Conservation (phyloP, 2,113 vertebrate species). For the Serilophus lunatus region DNA sequence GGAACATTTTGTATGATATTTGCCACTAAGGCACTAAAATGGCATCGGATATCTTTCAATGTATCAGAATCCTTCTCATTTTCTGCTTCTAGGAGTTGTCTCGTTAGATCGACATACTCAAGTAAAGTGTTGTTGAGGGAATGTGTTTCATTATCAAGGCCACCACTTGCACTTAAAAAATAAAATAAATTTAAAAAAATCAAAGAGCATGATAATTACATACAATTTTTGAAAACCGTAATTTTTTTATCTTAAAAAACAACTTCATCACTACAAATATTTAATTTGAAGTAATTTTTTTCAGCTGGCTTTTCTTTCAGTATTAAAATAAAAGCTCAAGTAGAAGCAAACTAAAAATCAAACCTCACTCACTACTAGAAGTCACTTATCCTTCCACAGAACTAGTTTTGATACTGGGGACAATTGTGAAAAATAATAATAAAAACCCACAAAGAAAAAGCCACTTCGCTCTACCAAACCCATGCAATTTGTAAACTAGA, state of each 20-base stretch:
- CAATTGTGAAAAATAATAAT: neutral
- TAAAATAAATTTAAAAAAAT: neutral
- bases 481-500: neutral
- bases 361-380: neutral
- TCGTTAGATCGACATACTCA: slow-evolving; percentile 96
- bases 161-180: slow-evolving; percentile 88
- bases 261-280: neutral
- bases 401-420: neutral
- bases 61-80: slow-evolving; percentile 99
- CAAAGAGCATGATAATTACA: neutral
- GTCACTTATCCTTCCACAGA: neutral
- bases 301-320: neutral
- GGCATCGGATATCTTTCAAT: slow-evolving; percentile 94
- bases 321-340: neutral
- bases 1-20: slow-evolving; percentile 99
- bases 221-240: neutral
- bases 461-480: rapidly evolving
- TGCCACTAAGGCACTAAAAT: slow-evolving; percentile 99
- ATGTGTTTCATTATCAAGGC: slow-evolving; percentile 95
- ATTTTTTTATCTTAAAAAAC: neutral
- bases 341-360: neutral
- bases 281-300: neutral
- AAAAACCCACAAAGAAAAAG: neutral
- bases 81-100: slow-evolving; percentile 96
- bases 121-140: slow-evolving; percentile 94